Evolutionary conservation across 2,797 vertebrate genomes (phyloP).

Genomic region (Channa striata): DNA sequence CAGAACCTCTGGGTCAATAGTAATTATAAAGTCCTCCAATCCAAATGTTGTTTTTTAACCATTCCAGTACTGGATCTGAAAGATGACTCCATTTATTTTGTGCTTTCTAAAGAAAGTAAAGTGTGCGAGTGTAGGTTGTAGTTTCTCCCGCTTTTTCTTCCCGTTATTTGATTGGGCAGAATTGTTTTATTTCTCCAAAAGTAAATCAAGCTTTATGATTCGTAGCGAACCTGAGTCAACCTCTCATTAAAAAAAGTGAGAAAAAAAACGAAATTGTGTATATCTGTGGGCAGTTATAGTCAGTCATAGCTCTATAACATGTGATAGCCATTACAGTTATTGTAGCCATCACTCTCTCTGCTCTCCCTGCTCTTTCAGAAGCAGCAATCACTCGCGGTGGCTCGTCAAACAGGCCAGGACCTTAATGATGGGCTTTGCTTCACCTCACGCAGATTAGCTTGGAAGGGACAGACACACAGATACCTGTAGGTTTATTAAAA

Average conservation of each 20-base stretch:
- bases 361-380: conserved; percentile 61
- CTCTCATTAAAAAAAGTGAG: conserved; percentile 67
- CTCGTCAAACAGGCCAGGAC: conserved; percentile 84
- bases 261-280: conserved; percentile 51
- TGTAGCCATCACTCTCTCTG: conserved; percentile 83
- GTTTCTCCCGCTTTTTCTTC: neutral
- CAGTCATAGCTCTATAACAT: conserved; percentile 83
- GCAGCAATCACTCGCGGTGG: conserved; percentile 67
- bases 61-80: conserved; percentile 71
- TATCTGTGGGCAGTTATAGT: conserved; percentile 82
- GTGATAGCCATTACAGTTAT: conserved; percentile 91
- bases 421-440: conserved; percentile 89
- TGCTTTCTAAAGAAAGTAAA: conserved; percentile 48
- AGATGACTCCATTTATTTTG: conserved; percentile 71
- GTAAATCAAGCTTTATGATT: conserved; percentile 22
- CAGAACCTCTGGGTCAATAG: conserved; percentile 85
- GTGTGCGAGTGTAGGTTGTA: conserved; percentile 9
- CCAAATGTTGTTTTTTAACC: conserved; percentile 87
- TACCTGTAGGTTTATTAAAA: conserved; percentile 83
- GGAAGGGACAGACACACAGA: conserved; percentile 81
- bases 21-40: conserved; percentile 86
- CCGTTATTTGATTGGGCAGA: conserved; percentile 18
- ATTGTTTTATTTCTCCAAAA: conserved; percentile 27
- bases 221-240: conserved; percentile 10
- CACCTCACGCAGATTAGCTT: conserved; percentile 91